Evolutionary conservation across 2,888 invertebrate species (phyloP).

Genomic region (Glyphotaelius pellucidus): DNA sequence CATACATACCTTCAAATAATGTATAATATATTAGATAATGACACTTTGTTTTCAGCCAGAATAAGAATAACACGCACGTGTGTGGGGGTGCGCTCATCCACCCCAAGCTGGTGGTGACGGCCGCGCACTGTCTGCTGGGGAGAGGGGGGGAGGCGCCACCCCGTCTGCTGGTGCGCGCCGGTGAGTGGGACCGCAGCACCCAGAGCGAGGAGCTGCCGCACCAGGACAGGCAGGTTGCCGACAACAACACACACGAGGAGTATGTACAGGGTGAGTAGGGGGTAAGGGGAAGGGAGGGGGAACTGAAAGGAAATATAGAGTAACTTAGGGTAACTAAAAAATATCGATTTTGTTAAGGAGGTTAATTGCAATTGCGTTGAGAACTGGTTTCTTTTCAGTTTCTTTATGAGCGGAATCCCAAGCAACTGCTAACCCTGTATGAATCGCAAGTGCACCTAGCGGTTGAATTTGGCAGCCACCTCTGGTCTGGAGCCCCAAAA

Average conservation of each 20-base stretch:
- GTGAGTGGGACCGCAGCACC: conserved; percentile 90
- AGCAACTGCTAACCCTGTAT: too few relatives aligned
- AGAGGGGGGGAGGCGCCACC: conserved; percentile 64
- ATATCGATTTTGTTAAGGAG: too few relatives aligned
- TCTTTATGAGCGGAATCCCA: too few relatives aligned
- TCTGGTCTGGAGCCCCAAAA: too few relatives aligned
- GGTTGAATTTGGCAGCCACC: too few relatives aligned
- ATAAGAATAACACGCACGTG: conserved; percentile 79
- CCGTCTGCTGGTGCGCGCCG: conserved; percentile 79
- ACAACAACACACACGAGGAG: conserved; percentile 79
- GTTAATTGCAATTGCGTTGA: too few relatives aligned
- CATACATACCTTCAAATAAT: too few relatives aligned
- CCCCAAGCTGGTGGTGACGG: background rate
- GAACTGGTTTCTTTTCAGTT: too few relatives aligned
- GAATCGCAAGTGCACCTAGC: too few relatives aligned
- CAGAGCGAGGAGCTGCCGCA: conserved; percentile 82
- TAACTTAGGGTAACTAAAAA: too few relatives aligned
- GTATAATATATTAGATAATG: too few relatives aligned
- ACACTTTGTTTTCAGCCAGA: conserved; percentile 70
- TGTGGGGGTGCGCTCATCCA: conserved; percentile 80
- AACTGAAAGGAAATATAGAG: too few relatives aligned
- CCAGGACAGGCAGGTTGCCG: conserved; percentile 82
- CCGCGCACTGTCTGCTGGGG: background rate
- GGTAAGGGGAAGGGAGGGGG: background rate
- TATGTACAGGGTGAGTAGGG: background rate